A percentile compares a stretch with the other conserved stretches of the same genome.
Evolutionary conservation across 2,113 vertebrate species (phyloP).

Genomic region (Brevimyrus niger): DNA sequence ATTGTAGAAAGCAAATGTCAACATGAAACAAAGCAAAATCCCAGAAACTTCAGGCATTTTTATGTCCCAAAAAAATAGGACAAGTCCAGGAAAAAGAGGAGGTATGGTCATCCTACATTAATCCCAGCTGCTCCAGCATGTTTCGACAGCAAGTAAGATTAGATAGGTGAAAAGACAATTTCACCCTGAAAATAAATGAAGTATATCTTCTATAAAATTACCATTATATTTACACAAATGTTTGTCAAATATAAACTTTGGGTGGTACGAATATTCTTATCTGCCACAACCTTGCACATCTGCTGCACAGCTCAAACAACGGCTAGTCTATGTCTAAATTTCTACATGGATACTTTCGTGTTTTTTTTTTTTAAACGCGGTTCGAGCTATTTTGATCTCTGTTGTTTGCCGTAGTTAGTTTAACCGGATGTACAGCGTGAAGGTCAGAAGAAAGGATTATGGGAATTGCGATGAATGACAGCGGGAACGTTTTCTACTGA

Average conservation of each 20-base stretch:
- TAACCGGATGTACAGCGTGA: background rate
- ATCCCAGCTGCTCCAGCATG: background rate
- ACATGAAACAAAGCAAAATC: background rate
- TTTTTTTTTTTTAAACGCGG: background rate
- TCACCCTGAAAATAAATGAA: background rate
- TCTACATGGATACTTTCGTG: background rate
- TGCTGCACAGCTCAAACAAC: background rate
- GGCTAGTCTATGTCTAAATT: background rate
- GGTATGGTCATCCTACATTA: background rate
- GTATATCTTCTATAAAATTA: background rate
- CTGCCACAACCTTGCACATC: background rate
- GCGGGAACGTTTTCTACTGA: background rate
- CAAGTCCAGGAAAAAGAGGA: background rate
- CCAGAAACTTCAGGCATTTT: background rate
- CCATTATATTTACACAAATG: background rate
- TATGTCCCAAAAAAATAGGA: background rate
- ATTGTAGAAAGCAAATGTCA: no score
- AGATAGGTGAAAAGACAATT: background rate
- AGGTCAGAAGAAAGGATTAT: background rate
- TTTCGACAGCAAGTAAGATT: background rate
- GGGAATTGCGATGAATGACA: background rate
- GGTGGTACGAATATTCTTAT: background rate
- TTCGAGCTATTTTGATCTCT: background rate
- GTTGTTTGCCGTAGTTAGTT: background rate
- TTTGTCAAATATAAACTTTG: background rate